Conservation (phyloP, 2,113 vertebrate genomes). For the Suncus etruscus region DNA sequence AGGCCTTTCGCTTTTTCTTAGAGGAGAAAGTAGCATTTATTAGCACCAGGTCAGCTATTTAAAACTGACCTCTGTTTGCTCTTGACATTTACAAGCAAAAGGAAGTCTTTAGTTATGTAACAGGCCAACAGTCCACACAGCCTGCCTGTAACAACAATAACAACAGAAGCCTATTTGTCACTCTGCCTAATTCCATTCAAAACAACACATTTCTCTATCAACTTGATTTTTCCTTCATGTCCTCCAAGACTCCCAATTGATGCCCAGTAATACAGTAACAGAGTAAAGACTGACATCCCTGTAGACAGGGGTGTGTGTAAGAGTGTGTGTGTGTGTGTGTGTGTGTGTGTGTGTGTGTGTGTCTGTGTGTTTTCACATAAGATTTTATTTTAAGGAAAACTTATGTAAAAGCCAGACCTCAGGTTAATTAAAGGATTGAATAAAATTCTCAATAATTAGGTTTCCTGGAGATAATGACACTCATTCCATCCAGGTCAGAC, state of each 20-base stretch:
- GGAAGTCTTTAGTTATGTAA: constrained; percentile 87
- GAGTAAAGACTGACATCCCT: constrained; percentile 8
- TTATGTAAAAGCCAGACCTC: constrained; percentile 45
- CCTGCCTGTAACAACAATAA: constrained; percentile 84
- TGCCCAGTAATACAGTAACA: neutral
- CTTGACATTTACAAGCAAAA: constrained; percentile 87
- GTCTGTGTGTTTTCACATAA: no score
- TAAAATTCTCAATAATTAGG: constrained; percentile 27
- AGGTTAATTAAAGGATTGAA: neutral
- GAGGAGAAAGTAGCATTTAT: constrained; percentile 76
- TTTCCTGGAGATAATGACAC: constrained; percentile 44
- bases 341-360: no score
- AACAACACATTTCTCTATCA: constrained; percentile 72
- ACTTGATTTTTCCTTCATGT: neutral
- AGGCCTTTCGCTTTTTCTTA: constrained; percentile 66
- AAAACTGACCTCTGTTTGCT: constrained; percentile 78
- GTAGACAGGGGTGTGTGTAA: neutral
- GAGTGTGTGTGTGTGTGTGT: neutral
- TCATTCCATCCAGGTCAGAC: constrained; percentile 67
- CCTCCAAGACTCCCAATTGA: constrained; percentile 2
- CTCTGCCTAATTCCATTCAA: constrained; percentile 80
- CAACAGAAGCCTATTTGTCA: constrained; percentile 85
- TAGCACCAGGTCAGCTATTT: constrained; percentile 74
- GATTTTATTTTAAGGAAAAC: neutral
- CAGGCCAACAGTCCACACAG: constrained; percentile 72